phyloP scores from a whole-genome alignment of 2,113 vertebrate genomes.

The Bujurquina vittata region DNA sequence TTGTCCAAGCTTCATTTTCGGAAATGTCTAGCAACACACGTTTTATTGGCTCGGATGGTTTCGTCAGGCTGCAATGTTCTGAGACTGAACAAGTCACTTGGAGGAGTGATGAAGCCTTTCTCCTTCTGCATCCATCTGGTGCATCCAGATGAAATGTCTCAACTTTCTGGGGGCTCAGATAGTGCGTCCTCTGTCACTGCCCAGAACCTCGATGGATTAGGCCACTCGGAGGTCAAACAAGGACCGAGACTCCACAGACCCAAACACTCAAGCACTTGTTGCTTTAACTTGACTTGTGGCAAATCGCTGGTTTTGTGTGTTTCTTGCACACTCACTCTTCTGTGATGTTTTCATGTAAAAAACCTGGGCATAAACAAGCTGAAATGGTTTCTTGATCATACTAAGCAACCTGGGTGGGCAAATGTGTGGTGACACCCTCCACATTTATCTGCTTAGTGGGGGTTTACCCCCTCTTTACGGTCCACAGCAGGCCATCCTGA shows the following conservation, averaged over 20 bases:
- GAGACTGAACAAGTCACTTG: neutral
- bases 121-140: too few species aligned
- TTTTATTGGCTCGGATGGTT: neutral
- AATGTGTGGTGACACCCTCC: slow-evolving; percentile 1
- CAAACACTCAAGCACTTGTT: neutral
- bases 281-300: neutral
- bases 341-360: neutral
- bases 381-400: neutral
- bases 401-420: slow-evolving; percentile 32
- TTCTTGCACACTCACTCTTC: neutral
- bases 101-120: too few species aligned
- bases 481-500: neutral
- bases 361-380: neutral
- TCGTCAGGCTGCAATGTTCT: fast-evolving
- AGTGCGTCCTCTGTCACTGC: neutral
- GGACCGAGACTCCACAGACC: neutral
- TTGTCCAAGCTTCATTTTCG: neutral
- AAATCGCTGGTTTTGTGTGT: neutral
- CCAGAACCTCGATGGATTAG: slow-evolving; percentile 16
- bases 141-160: too few species aligned
- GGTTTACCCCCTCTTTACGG: neutral
- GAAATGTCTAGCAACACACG: neutral
- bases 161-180: too few species aligned
- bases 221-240: neutral
- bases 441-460: slow-evolving; percentile 32